Conservation (phyloP, 2,113 vertebrate genomes). For the Lepisosteus osseus region DNA sequence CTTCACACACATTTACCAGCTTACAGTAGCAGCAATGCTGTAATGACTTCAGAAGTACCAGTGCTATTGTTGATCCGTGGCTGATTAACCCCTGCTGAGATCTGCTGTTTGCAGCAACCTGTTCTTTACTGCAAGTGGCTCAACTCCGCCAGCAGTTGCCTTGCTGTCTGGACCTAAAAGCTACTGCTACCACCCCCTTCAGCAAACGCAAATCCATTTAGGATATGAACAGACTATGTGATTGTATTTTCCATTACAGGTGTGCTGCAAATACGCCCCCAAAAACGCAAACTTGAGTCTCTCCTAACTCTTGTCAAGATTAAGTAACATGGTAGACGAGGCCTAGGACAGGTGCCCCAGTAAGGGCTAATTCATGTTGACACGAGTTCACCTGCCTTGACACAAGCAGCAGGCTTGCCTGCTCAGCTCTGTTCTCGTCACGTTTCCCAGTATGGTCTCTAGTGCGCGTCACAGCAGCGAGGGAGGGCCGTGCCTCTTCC, state of each 20-base stretch:
- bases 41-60: too few relatives aligned
- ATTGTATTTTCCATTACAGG: background rate
- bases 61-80: too few relatives aligned
- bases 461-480: too few relatives aligned
- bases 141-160: background rate
- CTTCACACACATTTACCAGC: too few relatives aligned
- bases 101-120: background rate
- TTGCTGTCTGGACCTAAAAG: background rate
- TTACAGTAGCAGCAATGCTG: too few relatives aligned
- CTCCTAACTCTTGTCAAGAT: constrained; percentile 11
- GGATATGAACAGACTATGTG: background rate
- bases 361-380: constrained; percentile 17
- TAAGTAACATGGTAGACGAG: constrained; percentile 31
- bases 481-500: too few relatives aligned
- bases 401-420: background rate
- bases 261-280: background rate
- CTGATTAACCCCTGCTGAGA: too few relatives aligned
- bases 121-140: background rate
- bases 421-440: too few relatives aligned
- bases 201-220: too few relatives aligned
- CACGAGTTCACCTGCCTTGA: background rate
- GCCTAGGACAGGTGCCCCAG: background rate
- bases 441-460: too few relatives aligned
- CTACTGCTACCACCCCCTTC: too few relatives aligned
- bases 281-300: background rate